Evolutionary conservation across 2,113 vertebrate genomes (phyloP).

Genomic region (Microcebus lehilahytsara): DNA sequence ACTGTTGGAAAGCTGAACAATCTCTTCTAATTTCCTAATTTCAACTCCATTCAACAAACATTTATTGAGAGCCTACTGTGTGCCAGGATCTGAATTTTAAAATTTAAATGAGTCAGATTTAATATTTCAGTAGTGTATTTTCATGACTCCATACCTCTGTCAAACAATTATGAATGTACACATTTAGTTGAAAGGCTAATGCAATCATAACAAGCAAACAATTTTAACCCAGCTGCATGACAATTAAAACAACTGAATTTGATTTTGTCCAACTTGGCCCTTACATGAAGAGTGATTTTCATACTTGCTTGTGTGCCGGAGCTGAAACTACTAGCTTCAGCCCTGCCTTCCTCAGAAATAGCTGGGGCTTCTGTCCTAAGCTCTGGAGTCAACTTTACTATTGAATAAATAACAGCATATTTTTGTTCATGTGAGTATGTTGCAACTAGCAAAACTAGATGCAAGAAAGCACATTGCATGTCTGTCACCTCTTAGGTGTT

Average conservation of each 20-base stretch:
- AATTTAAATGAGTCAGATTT: slow-evolving; percentile 59
- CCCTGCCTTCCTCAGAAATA: slow-evolving; percentile 61
- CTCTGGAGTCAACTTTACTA: slow-evolving; percentile 54
- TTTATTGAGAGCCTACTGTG: slow-evolving; percentile 54
- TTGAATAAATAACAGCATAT: slow-evolving; percentile 34
- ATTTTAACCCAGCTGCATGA: slow-evolving; percentile 72
- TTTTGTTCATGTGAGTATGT: not conserved
- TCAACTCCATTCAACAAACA: slow-evolving; percentile 42
- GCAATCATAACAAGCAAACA: slow-evolving; percentile 69
- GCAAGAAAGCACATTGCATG: not conserved
- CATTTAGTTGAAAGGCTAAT: slow-evolving; percentile 62
- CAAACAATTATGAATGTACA: slow-evolving; percentile 64
- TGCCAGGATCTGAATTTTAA: slow-evolving; percentile 46
- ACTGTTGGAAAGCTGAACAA: slow-evolving; percentile 59
- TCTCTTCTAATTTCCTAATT: slow-evolving; percentile 48
- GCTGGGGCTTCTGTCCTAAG: slow-evolving; percentile 13
- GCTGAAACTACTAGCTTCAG: not conserved
- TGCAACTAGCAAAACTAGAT: slow-evolving; percentile 40
- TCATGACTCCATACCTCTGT: slow-evolving; percentile 61
- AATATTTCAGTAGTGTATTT: slow-evolving; percentile 59
- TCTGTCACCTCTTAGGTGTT: not conserved
- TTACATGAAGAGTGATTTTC: slow-evolving; percentile 34
- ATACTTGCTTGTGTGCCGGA: slow-evolving; percentile 31
- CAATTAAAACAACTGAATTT: slow-evolving; percentile 73
- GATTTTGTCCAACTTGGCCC: slow-evolving; percentile 67